Evolutionary conservation across 92 coral and sea anemone species (phyloP).

Genomic region (Heteractis magnifica): DNA sequence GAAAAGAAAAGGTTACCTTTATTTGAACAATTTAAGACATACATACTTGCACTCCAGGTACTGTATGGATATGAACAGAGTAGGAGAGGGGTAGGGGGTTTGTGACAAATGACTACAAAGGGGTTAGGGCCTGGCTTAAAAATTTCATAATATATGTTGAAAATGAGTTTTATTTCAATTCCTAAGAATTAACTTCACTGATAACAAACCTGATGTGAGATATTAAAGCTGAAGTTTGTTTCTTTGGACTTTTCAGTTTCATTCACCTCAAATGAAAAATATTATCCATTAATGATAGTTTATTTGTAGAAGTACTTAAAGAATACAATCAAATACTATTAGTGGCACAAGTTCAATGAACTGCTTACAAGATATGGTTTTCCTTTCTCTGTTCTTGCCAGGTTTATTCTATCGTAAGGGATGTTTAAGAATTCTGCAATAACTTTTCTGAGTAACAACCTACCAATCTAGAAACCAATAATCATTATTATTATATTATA

Average conservation of each 20-base stretch:
- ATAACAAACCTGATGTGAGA: slow-evolving; percentile 87
- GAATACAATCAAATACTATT: too few species aligned
- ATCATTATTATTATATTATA: too few species aligned
- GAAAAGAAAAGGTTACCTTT: background rate
- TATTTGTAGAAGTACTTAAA: too few species aligned
- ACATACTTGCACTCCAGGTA: too few species aligned
- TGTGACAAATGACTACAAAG: too few species aligned
- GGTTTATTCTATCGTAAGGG: slow-evolving; percentile 66
- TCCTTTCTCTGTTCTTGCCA: slow-evolving; percentile 88
- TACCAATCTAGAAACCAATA: slow-evolving; percentile 57
- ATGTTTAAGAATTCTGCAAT: slow-evolving; percentile 64
- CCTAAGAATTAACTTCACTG: background rate
- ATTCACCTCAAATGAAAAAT: slow-evolving; percentile 50
- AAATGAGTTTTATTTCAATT: background rate
- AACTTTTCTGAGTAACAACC: slow-evolving; percentile 81
- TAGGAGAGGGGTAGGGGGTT: too few species aligned
- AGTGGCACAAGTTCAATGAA: background rate
- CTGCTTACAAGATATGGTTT: slow-evolving; percentile 88
- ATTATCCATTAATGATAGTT: background rate
- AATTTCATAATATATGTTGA: too few species aligned
- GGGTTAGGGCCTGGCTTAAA: too few species aligned
- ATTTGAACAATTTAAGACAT: background rate
- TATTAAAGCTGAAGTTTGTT: slow-evolving; percentile 69
- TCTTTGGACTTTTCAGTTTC: slow-evolving; percentile 27
- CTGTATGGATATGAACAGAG: too few species aligned